phyloP scores from a whole-genome alignment of 2,113 vertebrate species.

The Muntiacus reevesi region DNA sequence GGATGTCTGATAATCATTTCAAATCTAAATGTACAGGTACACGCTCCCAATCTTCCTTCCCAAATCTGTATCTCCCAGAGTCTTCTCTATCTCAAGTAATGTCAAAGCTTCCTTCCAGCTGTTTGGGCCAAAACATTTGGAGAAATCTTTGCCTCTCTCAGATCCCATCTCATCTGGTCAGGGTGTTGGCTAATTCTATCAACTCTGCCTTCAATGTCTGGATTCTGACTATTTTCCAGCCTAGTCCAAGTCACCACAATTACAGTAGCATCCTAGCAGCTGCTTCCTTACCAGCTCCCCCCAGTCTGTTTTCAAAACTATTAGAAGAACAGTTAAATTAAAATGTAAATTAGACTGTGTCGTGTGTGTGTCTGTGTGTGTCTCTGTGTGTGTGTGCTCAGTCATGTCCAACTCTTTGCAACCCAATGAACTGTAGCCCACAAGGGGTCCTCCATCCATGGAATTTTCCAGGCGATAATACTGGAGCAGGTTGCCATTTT shows the following conservation, averaged over 20 bases:
- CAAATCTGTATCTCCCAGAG: neutral
- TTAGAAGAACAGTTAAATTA: neutral
- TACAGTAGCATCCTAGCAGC: neutral
- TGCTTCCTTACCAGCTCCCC: neutral
- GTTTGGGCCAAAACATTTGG: neutral
- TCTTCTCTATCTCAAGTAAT: neutral
- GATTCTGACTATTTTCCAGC: neutral
- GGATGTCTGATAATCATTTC: neutral
- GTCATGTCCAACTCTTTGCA: neutral
- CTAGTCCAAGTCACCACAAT: neutral
- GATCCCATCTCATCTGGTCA: neutral
- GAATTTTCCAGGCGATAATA: neutral
- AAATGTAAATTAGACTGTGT: neutral
- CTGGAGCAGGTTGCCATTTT: neutral
- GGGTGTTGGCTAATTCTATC: neutral
- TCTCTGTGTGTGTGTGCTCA: neutral
- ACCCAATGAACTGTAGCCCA: neutral
- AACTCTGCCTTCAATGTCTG: neutral
- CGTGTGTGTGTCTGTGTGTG: rapidly evolving
- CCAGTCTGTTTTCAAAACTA: neutral
- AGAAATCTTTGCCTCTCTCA: neutral
- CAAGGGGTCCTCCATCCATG: neutral
- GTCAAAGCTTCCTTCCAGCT: neutral
- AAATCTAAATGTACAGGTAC: neutral
- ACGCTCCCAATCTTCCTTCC: neutral